phyloP scores from a whole-genome alignment of 2,113 vertebrate genomes.

The Phodopus roborovskii region DNA sequence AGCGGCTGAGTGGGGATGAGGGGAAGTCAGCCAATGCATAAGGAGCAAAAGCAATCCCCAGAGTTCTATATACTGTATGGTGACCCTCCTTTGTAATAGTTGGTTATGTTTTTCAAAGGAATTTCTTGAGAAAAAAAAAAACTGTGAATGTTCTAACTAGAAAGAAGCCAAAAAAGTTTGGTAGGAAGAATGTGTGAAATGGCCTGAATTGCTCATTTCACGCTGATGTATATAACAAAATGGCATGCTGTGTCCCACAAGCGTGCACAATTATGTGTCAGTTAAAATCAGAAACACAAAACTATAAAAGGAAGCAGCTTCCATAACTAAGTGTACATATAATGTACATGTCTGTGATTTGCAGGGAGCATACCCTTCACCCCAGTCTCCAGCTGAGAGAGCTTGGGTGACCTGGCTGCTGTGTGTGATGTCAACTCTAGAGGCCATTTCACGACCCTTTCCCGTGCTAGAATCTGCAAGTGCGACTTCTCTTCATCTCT shows the following conservation, averaged over 20 bases:
- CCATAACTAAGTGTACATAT: too few relatives aligned
- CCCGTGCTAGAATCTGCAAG: fast-evolving
- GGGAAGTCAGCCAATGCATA: fast-evolving
- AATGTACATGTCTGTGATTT: fast-evolving
- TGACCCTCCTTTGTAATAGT: fast-evolving
- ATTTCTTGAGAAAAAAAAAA: neutral
- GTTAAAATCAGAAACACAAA: neutral
- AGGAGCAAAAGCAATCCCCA: too few relatives aligned
- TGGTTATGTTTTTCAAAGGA: neutral
- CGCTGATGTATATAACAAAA: too few relatives aligned
- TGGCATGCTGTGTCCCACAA: fast-evolving
- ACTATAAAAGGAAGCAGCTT: neutral
- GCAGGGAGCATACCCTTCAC: fast-evolving
- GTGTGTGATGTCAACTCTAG: fast-evolving
- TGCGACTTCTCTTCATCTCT: fast-evolving
- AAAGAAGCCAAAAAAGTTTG: too few relatives aligned
- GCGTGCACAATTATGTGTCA: neutral
- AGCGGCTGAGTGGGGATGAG: too few relatives aligned
- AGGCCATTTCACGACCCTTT: fast-evolving
- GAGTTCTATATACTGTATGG: neutral
- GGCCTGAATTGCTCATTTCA: too few relatives aligned
- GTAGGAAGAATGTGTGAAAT: neutral
- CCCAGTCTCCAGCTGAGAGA: fast-evolving
- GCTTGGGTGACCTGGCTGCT: fast-evolving
- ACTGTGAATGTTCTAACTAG: neutral